These are phyloP conservation scores for Drosophila parthenogenetica DNA, from an alignment of 2,888 invertebrate genomes.

Conservation along the genomic window DNA sequence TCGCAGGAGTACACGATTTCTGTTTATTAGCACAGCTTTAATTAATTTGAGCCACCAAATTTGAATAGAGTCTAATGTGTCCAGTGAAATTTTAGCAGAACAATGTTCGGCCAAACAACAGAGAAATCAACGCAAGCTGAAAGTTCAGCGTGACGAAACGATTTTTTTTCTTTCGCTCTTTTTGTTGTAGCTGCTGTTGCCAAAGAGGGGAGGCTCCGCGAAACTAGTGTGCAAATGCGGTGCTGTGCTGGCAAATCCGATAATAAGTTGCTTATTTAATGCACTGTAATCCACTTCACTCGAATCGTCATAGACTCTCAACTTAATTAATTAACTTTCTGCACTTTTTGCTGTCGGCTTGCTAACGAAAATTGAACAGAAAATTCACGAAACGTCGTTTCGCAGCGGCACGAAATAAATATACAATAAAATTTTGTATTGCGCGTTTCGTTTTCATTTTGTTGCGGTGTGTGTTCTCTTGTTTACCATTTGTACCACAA, in stretches of 20 bases:
- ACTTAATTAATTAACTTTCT: slow-evolving; percentile 52
- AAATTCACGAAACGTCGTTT: slow-evolving; percentile 52
- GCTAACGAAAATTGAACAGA: slow-evolving; percentile 48
- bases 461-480: slow-evolving; percentile 38
- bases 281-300: slow-evolving; percentile 45
- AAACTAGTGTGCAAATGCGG: slow-evolving; percentile 4
- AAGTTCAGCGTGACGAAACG: slow-evolving; percentile 70
- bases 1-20: slow-evolving; percentile 35
- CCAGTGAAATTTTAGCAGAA: slow-evolving; percentile 48
- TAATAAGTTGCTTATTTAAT: slow-evolving; percentile 23
- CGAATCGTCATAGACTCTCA: slow-evolving; percentile 14
- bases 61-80: slow-evolving; percentile 5
- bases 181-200: slow-evolving; percentile 31
- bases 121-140: slow-evolving; percentile 41
- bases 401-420: slow-evolving; percentile 67
- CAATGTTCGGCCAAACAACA: slow-evolving; percentile 15
- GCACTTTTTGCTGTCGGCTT: slow-evolving; percentile 42
- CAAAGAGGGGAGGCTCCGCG: neutral
- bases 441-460: slow-evolving; percentile 55
- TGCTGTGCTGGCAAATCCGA: slow-evolving; percentile 45
- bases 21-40: slow-evolving; percentile 13
- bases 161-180: slow-evolving; percentile 41
- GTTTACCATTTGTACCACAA: slow-evolving; percentile 55
- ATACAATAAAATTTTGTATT: slow-evolving; percentile 59
- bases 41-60: slow-evolving; percentile 7